phyloP scores from a whole-genome alignment of 2,888 invertebrate genomes.

The Pollenia griseotomentosa region DNA sequence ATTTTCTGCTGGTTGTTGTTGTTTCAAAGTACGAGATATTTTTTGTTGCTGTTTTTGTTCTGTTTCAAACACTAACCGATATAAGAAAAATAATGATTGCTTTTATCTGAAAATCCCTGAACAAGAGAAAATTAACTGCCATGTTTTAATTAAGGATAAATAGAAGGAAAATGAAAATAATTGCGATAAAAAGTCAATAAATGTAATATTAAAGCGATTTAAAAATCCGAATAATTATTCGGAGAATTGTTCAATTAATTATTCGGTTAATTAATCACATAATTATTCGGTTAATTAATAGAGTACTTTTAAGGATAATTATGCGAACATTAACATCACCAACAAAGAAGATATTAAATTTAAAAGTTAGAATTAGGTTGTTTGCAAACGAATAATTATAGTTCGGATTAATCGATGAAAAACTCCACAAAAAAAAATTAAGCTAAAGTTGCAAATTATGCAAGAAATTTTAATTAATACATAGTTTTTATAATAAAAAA shows the following conservation, averaged over 20 bases:
- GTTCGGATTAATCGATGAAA: background rate
- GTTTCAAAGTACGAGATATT: background rate
- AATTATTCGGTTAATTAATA: no score
- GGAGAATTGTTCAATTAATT: no score
- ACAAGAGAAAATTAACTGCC: constrained; percentile 16
- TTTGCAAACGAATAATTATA: background rate
- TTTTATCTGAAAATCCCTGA: constrained; percentile 39
- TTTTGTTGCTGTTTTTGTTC: background rate
- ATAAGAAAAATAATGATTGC: constrained; percentile 54
- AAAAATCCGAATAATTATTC: no score
- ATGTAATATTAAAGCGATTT: background rate
- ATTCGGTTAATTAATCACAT: no score
- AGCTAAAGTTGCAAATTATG: no score
- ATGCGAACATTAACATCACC: background rate
- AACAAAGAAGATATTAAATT: background rate
- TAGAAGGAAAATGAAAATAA: background rate
- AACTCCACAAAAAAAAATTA: background rate
- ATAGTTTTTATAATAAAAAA: no score
- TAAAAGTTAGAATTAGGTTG: background rate
- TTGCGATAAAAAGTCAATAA: background rate
- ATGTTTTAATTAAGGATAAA: background rate
- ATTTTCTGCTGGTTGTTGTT: background rate
- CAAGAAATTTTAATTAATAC: no score
- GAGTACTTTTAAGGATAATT: no score
- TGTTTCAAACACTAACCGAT: background rate